These are phyloP conservation scores for Lepidurus apus DNA, from an alignment of 1,140 invertebrate species.

Conservation along the genomic window DNA sequence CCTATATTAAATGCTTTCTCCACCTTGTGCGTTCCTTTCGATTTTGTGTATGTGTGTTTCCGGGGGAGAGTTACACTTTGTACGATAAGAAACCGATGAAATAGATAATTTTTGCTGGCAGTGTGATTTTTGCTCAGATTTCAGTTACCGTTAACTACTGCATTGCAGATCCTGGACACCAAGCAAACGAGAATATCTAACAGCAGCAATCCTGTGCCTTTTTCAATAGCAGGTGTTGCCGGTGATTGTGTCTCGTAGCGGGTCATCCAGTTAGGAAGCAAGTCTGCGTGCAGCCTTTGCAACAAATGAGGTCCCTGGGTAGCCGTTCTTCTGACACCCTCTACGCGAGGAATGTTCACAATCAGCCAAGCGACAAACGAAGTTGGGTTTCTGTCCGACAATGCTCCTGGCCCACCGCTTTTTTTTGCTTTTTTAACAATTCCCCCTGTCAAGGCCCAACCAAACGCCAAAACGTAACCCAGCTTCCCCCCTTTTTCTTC, in stretches of 20 bases:
- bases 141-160: neutral
- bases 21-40: too few relatives aligned
- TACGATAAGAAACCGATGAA: neutral
- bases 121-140: neutral
- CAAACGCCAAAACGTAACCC: neutral
- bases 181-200: neutral
- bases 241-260: neutral
- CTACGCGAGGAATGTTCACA: neutral
- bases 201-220: neutral
- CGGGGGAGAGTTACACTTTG: neutral
- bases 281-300: slow-evolving; percentile 13
- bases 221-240: slow-evolving; percentile 9
- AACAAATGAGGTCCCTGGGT: slow-evolving; percentile 21
- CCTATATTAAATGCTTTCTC: too few relatives aligned
- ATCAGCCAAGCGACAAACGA: slow-evolving; percentile 21
- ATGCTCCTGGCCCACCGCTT: neutral
- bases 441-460: slow-evolving; percentile 1
- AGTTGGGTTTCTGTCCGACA: slow-evolving; percentile 18
- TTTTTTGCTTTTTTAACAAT: neutral
- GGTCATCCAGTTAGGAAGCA: slow-evolving; percentile 10
- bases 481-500: neutral
- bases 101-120: neutral
- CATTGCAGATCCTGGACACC: neutral
- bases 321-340: slow-evolving; percentile 14
- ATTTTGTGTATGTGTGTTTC: too few relatives aligned